Conservation (phyloP, 1,140 invertebrate species). For the Hirudo medicinalis region DNA sequence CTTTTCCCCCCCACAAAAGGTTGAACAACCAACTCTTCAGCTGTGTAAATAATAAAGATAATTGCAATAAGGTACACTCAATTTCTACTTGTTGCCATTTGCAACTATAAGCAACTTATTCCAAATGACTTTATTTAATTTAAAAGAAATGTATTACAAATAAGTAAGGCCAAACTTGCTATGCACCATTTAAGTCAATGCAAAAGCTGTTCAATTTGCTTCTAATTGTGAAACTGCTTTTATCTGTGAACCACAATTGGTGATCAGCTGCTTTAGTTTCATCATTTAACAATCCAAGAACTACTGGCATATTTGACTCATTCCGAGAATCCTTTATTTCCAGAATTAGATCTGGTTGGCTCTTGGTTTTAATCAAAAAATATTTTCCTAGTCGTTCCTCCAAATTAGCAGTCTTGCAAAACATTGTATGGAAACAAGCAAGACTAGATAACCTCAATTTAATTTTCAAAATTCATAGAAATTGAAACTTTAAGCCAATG, state of each 20-base stretch:
- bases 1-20: neutral
- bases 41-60: neutral
- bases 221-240: conserved; percentile 4
- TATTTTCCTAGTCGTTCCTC: conserved; percentile 12
- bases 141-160: neutral
- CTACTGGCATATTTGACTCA: conserved; percentile 3
- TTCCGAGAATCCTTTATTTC: conserved; percentile 11
- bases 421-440: too few species aligned
- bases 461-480: too few species aligned
- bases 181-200: conserved; percentile 16
- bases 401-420: neutral
- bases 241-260: conserved; percentile 19
- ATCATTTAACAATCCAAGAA: neutral
- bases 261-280: conserved; percentile 5
- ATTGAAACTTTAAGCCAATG: too few species aligned
- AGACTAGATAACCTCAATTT: too few species aligned
- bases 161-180: neutral
- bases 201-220: conserved; percentile 15
- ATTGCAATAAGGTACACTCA: too few species aligned
- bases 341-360: conserved; percentile 14
- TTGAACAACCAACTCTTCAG: neutral
- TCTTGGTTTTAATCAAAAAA: conserved; percentile 10
- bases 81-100: too few species aligned
- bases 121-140: too few species aligned
- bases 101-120: too few species aligned